phyloP scores from a whole-genome alignment of 2,888 invertebrate species.

The Argyresthia albistria region DNA sequence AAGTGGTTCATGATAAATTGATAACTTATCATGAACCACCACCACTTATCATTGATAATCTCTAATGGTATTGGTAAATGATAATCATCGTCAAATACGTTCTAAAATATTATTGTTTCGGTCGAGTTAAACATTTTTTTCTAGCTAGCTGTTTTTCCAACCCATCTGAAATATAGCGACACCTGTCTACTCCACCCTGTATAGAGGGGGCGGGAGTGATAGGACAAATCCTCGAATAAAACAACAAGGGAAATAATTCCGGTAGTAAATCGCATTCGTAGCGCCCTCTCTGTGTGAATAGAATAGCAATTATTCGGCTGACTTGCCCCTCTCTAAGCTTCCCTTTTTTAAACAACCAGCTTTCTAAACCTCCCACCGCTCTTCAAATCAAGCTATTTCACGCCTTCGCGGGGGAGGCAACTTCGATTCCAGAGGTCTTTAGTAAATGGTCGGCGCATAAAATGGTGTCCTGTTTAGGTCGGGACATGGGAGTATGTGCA shows the following conservation, averaged over 20 bases:
- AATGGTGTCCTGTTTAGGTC: conserved; percentile 4
- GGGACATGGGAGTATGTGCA: conserved; percentile 11
- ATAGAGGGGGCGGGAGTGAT: conserved; percentile 59
- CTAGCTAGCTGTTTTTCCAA: too few relatives aligned
- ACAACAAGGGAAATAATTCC: conserved; percentile 73
- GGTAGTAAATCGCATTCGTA: conserved; percentile 50
- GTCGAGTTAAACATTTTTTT: too few relatives aligned
- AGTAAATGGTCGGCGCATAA: not conserved
- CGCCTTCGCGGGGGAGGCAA: not conserved
- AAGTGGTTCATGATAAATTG: too few relatives aligned
- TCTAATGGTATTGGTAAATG: too few relatives aligned
- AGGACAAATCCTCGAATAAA: conserved; percentile 66
- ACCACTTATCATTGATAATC: too few relatives aligned
- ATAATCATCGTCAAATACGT: too few relatives aligned
- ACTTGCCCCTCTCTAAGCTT: conserved; percentile 29
- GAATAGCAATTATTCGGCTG: conserved; percentile 73
- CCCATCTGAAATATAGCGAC: too few relatives aligned
- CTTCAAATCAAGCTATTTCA: not conserved
- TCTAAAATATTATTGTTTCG: too few relatives aligned
- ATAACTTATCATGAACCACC: too few relatives aligned
- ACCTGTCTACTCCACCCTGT: conserved; percentile 20
- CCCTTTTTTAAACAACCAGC: conserved; percentile 7
- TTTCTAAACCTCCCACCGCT: not conserved
- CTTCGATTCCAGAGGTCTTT: not conserved
- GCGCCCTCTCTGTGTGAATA: conserved; percentile 62